phyloP scores from a whole-genome alignment of 2,888 invertebrate genomes.

The Corythucha ciliata region DNA sequence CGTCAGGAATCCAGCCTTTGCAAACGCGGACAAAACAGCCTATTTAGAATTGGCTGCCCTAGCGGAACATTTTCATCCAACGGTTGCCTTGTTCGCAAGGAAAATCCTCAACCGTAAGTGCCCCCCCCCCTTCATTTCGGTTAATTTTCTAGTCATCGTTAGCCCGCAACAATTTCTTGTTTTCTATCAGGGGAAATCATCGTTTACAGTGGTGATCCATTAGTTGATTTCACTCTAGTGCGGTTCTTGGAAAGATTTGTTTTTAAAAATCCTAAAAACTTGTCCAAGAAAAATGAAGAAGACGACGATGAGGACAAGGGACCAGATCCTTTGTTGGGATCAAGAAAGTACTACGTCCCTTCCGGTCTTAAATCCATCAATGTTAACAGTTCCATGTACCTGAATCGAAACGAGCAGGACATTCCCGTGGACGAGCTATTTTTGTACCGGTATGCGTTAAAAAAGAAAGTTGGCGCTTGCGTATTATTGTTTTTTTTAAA shows the following conservation, averaged over 20 bases:
- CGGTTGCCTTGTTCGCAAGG: constrained; percentile 77
- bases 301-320: constrained; percentile 48
- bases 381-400: constrained; percentile 61
- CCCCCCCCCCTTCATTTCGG: background rate
- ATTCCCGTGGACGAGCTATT: constrained; percentile 89
- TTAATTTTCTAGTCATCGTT: background rate
- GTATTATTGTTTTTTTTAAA: background rate
- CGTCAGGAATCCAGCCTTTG: constrained; percentile 74
- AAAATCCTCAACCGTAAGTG: constrained; percentile 52
- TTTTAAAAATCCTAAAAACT: constrained; percentile 82
- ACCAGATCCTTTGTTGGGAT: constrained; percentile 55
- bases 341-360: constrained; percentile 58
- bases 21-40: constrained; percentile 62
- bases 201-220: constrained; percentile 82
- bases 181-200: constrained; percentile 54
- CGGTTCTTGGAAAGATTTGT: constrained; percentile 91
- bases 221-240: constrained; percentile 83
- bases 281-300: constrained; percentile 38
- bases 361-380: constrained; percentile 60
- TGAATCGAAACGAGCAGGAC: constrained; percentile 55
- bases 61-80: constrained; percentile 77
- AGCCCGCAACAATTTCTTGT: background rate
- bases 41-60: constrained; percentile 67
- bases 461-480: background rate
- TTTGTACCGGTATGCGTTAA: constrained; percentile 56